A percentile compares a stretch with the other conserved stretches of the same genome.
Evolutionary conservation across 2,797 vertebrate species (phyloP).

Genomic region (Potorous gilbertii): DNA sequence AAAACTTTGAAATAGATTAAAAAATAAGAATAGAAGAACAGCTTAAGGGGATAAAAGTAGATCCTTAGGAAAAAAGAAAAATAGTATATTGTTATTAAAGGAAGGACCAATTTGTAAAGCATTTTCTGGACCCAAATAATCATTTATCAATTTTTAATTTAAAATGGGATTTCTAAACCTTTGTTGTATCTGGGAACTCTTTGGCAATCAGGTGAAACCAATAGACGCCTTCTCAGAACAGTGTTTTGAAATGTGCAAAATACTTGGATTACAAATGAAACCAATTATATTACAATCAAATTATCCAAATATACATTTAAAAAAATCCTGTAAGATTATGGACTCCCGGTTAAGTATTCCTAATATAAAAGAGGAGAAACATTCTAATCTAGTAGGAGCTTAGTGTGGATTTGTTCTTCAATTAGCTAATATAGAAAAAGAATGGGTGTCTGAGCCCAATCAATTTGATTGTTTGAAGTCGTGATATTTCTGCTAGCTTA

Average conservation of each 20-base stretch:
- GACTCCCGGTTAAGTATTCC: background rate
- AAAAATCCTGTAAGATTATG: background rate
- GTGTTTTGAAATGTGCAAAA: background rate
- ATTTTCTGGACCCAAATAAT: slow-evolving; percentile 34
- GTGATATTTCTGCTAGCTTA: background rate
- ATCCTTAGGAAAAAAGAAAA: slow-evolving; percentile 27
- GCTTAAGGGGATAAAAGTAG: slow-evolving; percentile 28
- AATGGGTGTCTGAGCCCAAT: background rate
- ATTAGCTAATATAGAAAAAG: background rate
- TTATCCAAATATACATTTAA: background rate
- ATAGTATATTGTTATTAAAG: slow-evolving; percentile 30
- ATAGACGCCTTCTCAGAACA: background rate
- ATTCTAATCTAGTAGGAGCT: background rate
- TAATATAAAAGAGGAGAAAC: background rate
- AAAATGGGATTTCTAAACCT: background rate
- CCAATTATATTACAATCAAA: background rate
- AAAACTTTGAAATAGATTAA: slow-evolving; percentile 19
- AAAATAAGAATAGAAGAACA: background rate
- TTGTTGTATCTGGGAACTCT: background rate
- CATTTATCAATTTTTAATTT: slow-evolving; percentile 39
- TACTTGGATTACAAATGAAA: background rate
- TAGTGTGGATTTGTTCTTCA: background rate
- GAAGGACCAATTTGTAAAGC: slow-evolving; percentile 22
- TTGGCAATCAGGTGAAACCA: background rate
- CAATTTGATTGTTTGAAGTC: background rate